Base-by-base conservation (phyloP, 2,113 vertebrate species). In the Nothoprocta perdicaria region DNA sequence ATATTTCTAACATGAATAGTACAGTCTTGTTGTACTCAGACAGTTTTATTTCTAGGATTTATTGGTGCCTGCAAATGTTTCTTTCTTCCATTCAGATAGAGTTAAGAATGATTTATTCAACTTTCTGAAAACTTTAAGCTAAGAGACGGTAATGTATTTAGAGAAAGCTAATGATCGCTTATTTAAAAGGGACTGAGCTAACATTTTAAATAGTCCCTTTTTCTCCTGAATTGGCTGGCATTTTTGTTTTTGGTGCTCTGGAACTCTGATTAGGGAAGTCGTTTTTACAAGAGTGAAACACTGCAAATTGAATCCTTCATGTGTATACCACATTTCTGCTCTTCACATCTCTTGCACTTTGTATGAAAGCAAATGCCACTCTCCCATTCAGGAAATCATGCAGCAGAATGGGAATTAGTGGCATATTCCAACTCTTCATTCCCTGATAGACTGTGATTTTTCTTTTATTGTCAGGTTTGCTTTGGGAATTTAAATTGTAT, bases 101-200 rank as follows among this genome's bases (percentile, higher is more conserved):
- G 21, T 26, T 62, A 72, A 65, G 16, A 79, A 15, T 62, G 48
- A 35, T 83, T 65, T 82, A 84, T 90, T 84, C 48, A 76, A 23
- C 53, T 94, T 86, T 84, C 16, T 80, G 50, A 81, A 93, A 90
- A 50, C 63, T 88, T 58, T 69, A 58, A 24, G n/a, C 41, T 41
- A 69, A 35, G 27, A 69, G 27, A 62, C 86, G 53, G 12, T 81
- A 68, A 40, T 43, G 8, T 55, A 53, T 27, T 62, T 69, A 55
- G 10, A 41, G 24, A 24, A 68, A 50, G 71, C 83, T 88, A 73
- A n/a, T 76, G 63, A 62, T 75, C 0, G 45, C 81, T 82, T 76
- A 41, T 66, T 90, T 91, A 2, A 86, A 90, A 88, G 24, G 0
- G 35, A 41, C 13, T 61, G 31, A 68, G 5, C 1, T 14, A 52